A percentile compares a stretch with the other conserved stretches of the same genome.
Conservation (phyloP, 1,140 invertebrate species). For the Heterodera carotae region DNA sequence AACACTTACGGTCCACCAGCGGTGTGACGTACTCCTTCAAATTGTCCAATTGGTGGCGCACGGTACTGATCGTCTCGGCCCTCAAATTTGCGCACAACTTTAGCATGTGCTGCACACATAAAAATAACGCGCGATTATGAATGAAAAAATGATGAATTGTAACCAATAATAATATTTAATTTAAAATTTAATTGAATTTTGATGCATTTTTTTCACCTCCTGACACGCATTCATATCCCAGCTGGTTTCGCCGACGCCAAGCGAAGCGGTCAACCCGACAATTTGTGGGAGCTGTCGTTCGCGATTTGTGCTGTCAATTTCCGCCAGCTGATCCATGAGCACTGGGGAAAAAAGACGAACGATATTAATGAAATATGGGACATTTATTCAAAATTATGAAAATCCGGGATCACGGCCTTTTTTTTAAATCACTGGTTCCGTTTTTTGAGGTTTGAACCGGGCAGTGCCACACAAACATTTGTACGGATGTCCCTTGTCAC, state of each 20-base stretch:
- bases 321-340: slow-evolving; percentile 41
- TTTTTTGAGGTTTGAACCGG: too few relatives aligned
- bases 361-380: background rate
- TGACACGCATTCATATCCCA: slow-evolving; percentile 23
- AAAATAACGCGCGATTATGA: background rate
- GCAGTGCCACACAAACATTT: too few relatives aligned
- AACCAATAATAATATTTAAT: slow-evolving; percentile 14
- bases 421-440: too few relatives aligned
- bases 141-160: background rate
- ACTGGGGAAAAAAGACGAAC: slow-evolving; percentile 43
- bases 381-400: too few relatives aligned
- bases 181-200: background rate
- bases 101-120: slow-evolving; percentile 39
- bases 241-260: slow-evolving; percentile 45
- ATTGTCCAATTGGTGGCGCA: slow-evolving; percentile 41
- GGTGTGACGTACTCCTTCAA: slow-evolving; percentile 29
- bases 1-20: slow-evolving; percentile 39
- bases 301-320: slow-evolving; percentile 5
- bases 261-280: slow-evolving; percentile 54
- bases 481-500: slow-evolving; percentile 44
- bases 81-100: slow-evolving; percentile 33
- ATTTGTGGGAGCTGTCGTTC: slow-evolving; percentile 35
- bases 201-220: background rate
- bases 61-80: slow-evolving; percentile 43
- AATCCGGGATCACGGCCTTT: too few relatives aligned